Evolutionary conservation across 2,113 vertebrate species (phyloP).

Genomic region (Lepisosteus osseus): DNA sequence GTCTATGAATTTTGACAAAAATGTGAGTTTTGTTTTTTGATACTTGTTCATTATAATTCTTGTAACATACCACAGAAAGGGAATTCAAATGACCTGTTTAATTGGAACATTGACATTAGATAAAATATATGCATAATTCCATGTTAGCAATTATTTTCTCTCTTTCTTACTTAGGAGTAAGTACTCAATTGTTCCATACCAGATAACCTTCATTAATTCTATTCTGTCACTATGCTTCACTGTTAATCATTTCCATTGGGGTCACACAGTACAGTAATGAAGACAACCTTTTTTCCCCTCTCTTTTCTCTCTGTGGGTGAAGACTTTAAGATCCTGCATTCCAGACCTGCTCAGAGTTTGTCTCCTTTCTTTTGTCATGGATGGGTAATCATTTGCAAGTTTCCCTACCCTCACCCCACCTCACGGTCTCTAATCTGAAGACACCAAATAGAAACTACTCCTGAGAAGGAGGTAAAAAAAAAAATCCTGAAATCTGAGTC

Average conservation of each 20-base stretch:
- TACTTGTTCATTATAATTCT: no score
- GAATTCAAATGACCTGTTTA: no score
- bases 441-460: constrained; percentile 1
- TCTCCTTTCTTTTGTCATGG: constrained; percentile 19
- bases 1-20: no score
- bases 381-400: constrained; percentile 12
- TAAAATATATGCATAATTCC: neutral
- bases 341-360: neutral
- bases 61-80: no score
- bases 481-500: constrained; percentile 11
- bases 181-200: neutral
- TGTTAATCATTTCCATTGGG: neutral
- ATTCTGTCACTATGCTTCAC: neutral
- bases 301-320: no score
- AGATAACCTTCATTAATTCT: neutral
- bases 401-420: neutral
- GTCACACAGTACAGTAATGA: neutral
- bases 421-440: constrained; percentile 1
- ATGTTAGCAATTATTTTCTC: neutral
- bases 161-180: neutral
- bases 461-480: constrained; percentile 5
- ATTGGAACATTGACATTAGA: neutral
- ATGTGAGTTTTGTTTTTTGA: no score
- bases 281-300: no score
- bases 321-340: neutral